phyloP scores from a whole-genome alignment of 2,797 vertebrate genomes.

The Eospalax fontanierii region DNA sequence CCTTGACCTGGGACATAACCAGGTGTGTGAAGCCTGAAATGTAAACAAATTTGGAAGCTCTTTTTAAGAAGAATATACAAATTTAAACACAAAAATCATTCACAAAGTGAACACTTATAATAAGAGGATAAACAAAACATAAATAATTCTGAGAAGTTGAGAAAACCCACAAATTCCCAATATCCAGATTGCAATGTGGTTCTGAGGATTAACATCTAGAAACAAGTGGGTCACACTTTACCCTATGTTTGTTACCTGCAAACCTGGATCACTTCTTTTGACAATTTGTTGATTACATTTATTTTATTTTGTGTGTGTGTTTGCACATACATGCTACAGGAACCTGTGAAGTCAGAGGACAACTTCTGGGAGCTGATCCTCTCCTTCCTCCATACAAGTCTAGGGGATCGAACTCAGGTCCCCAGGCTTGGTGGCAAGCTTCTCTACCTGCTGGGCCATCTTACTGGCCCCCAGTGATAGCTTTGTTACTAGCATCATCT shows the following conservation, averaged over 20 bases:
- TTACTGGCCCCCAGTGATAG: too few species aligned
- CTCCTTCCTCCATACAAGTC: too few species aligned
- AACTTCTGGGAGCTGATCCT: too few species aligned
- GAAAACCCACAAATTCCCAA: background rate
- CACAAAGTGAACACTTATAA: background rate
- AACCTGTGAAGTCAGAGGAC: too few species aligned
- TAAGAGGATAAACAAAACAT: background rate
- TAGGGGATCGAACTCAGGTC: too few species aligned
- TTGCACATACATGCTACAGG: too few species aligned
- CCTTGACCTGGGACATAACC: background rate
- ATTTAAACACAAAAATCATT: constrained; percentile 13
- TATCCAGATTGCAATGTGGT: background rate
- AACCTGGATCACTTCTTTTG: background rate
- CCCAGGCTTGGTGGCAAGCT: too few species aligned
- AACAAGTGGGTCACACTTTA: background rate
- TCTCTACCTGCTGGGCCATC: too few species aligned
- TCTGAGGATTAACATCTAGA: background rate
- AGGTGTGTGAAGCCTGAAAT: background rate
- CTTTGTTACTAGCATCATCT: background rate
- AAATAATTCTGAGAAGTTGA: too few species aligned
- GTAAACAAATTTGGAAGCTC: background rate
- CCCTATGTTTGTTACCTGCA: background rate
- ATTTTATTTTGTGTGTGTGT: too few species aligned
- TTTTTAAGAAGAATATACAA: background rate
- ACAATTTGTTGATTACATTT: too few species aligned